A percentile compares a stretch with the other conserved stretches of the same genome.
Evolutionary conservation across 2,888 invertebrate genomes (phyloP).

Genomic region (Aphodius sticticus): DNA sequence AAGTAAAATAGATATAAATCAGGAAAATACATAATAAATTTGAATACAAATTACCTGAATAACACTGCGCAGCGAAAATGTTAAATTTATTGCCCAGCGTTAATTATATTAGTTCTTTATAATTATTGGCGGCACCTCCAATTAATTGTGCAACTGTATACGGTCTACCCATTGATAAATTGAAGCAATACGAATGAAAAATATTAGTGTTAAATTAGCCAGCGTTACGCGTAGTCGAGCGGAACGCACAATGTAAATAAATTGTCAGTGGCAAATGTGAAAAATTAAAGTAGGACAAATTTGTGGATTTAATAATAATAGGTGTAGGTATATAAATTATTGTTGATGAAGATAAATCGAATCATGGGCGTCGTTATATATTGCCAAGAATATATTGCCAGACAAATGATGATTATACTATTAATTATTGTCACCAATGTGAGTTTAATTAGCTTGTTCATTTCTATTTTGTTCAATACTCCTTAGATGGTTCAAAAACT

Average conservation of each 20-base stretch:
- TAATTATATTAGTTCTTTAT: conserved; percentile 4
- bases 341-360: no score
- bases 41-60: neutral
- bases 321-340: neutral
- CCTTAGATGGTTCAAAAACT: no score
- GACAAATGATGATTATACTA: no score
- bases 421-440: no score
- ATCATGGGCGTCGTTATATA: no score
- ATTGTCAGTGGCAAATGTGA: neutral
- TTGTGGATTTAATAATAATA: neutral
- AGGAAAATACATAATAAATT: no score
- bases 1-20: no score
- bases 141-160: neutral
- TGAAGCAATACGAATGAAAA: neutral
- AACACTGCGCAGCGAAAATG: neutral
- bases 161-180: neutral
- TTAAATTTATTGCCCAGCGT: neutral
- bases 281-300: neutral
- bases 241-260: neutral
- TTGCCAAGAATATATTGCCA: no score
- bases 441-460: no score
- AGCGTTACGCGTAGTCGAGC: neutral
- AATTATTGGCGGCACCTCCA: neutral
- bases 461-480: no score
- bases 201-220: neutral